Evolutionary conservation across 2,113 vertebrate genomes (phyloP).

Genomic region (Prionailurus bengalensis): DNA sequence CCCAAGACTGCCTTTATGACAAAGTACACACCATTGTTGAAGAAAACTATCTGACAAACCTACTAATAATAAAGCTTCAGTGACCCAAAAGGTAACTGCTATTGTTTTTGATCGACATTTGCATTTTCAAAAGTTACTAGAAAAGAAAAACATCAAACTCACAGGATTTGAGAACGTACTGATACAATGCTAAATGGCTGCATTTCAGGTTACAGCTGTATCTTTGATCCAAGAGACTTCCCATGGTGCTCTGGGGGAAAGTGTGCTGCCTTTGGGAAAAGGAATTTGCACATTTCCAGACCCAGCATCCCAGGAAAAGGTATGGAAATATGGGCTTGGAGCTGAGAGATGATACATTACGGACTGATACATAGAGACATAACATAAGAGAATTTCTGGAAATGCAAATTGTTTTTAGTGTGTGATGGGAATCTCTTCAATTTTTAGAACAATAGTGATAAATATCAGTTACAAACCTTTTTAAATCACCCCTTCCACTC

Average conservation of each 20-base stretch:
- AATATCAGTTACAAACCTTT: not conserved
- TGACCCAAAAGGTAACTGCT: not conserved
- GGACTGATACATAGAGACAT: not conserved
- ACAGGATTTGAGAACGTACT: not conserved
- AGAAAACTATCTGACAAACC: not conserved
- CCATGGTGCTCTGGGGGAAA: not conserved
- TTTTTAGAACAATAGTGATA: not conserved
- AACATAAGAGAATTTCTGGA: not conserved
- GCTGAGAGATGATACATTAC: not conserved
- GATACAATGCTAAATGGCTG: not conserved
- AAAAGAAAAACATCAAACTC: not conserved
- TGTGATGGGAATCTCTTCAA: not conserved
- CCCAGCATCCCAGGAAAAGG: not conserved
- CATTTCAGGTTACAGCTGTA: not conserved
- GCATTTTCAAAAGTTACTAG: conserved; percentile 51
- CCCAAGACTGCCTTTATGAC: not conserved
- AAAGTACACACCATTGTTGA: not conserved
- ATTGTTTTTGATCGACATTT: not conserved
- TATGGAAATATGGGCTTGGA: not conserved
- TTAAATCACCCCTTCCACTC: not conserved
- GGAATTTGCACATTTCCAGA: not conserved
- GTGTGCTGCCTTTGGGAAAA: not conserved
- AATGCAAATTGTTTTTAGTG: not conserved
- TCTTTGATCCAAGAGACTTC: not conserved
- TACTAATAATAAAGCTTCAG: not conserved